phyloP scores from a whole-genome alignment of 2,888 invertebrate genomes.

The Rotaria macrura region DNA sequence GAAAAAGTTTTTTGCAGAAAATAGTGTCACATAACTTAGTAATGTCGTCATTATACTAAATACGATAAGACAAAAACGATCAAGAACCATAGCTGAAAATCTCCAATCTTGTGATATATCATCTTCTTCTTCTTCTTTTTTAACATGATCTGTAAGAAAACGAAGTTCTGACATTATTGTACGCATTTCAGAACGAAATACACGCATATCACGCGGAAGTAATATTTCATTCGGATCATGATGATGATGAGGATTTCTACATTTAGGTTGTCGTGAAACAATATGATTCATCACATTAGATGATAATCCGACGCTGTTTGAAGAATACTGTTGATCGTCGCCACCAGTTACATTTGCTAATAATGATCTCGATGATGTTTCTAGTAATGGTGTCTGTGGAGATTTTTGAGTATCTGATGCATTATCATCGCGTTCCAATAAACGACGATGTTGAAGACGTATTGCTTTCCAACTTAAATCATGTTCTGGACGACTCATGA shows the following conservation, averaged over 20 bases:
- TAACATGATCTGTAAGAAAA: constrained; percentile 26
- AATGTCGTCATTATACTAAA: constrained; percentile 18
- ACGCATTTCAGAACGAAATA: constrained; percentile 24
- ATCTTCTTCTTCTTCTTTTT: constrained; percentile 32
- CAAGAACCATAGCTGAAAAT: constrained; percentile 34
- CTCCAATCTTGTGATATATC: constrained; percentile 27
- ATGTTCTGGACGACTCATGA: constrained; percentile 29
- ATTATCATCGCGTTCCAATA: neutral
- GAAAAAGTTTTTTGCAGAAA: constrained; percentile 31
- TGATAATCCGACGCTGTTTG: neutral
- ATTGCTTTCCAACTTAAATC: neutral
- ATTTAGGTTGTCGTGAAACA: neutral
- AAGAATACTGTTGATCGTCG: neutral
- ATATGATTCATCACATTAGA: neutral
- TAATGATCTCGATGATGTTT: neutral
- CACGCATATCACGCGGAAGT: constrained; percentile 23
- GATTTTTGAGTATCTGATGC: neutral
- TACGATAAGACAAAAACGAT: constrained; percentile 28
- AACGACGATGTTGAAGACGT: neutral
- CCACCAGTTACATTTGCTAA: neutral
- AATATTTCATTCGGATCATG: neutral
- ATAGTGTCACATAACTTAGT: constrained; percentile 24
- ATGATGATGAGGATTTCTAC: neutral
- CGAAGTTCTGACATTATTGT: constrained; percentile 23
- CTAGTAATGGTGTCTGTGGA: neutral